Base-by-base conservation (phyloP, 2,113 vertebrate genomes). In the Syngnathus scovelli region DNA sequence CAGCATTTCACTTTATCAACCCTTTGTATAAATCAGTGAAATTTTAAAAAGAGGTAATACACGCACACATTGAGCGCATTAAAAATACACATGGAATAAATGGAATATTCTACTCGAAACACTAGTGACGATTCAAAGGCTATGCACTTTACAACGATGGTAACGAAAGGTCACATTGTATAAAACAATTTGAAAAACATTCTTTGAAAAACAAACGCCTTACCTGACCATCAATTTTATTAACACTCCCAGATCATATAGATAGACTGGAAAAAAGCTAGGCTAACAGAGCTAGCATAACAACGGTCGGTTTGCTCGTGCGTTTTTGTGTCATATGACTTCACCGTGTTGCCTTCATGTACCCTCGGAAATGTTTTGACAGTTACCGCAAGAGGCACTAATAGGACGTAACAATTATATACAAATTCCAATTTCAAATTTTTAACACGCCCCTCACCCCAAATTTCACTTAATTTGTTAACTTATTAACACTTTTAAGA, bases 141-240 rank as follows among this genome's bases (percentile, higher is more conserved):
- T 65, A 15, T 49, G 4, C 27, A 54, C 11, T 48, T 37, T 1
- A 11, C 12, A 61, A 37, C 44, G 38, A 62, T 27, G 64, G 21
- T 46, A 5, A 52, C 39, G 7, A 64, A 33, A 37, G 0, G 16
- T 48, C 56, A 19, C 18, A 37, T 41, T 23, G n/a, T 5, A 52
- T 33, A 2, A 6, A 21, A 15, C 16, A 11, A 27, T 19, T n/a
- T 1, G 9, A 70, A 37, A 60, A 6, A 9, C 16, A 19, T 1
- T 0, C 1, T 55, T 55, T 36, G 4, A 7, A 5, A 65, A 8
- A 48, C 1, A 37, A 33, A 8, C n/a, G 0, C 9, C 77, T 84
- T 74, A 90, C 88, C 83, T 89, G 78, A 90, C 87, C 88, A 90
- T 88, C 58, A 19, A 72, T 73, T 66, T 60, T n/a, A 46, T 79